Base-by-base conservation (phyloP, 2,113 vertebrate genomes). In the Aix galericulata region DNA sequence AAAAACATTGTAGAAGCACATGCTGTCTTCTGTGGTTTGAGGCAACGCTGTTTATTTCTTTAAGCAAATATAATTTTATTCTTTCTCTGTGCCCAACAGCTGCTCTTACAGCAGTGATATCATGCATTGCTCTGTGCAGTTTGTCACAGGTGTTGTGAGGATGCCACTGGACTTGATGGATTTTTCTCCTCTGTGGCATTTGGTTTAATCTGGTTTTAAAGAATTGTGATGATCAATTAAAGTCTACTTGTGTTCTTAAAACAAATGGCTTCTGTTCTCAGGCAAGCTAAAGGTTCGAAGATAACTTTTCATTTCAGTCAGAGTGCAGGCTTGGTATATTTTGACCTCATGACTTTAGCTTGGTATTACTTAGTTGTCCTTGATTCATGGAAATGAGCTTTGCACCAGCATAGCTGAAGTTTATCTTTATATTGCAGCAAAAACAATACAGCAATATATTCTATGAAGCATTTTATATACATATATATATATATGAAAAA, bases 241-340 rank as follows among this genome's bases (percentile, higher is more conserved):
- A 89, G 91, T 87, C 88, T 91, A 9, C 91, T 96, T 88, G 64
- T 92, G 91, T 96, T 97, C 95, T 92, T 95, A 59, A 96, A 98
- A 95, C 71, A 97, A 97, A 98, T 94, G 94, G 88, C 89, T 88
- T 94, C 82, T 95, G 58, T 96, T 93, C 82, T 96, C 81, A 36
- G 88, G 95, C 89, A 91, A 95, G 91, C 96, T 95, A 86, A 96
- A 96, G 88, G 89, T 94, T 97, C 94, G 94, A 94, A 91, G 91
- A 94, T 96, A 97, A 96, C 83, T 94, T 97, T 94, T 97, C 96
- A 89, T 94, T 96, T 97, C 89, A 92, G 97, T 97, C 96, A 97
- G 95, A 94, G 80, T 94, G 77, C 87, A 96, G 55, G 32, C 86
- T 88, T 86, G 91, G 95, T 91, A 74, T 91, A 74, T 95, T 97